Conservation (phyloP, 2,113 vertebrate genomes). For the Cepphus grylle region DNA sequence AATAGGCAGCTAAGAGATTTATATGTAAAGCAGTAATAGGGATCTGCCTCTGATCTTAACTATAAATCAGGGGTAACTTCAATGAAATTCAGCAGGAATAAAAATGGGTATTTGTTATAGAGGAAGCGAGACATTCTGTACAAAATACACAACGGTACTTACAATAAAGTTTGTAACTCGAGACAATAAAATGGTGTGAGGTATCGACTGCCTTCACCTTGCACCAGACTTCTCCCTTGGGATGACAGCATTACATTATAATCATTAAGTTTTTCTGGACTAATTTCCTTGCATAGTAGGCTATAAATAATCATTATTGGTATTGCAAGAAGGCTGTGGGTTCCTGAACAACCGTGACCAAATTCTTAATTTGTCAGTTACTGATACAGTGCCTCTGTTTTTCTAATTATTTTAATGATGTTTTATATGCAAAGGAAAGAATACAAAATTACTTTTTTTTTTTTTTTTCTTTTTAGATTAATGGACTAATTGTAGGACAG, state of each 20-base stretch:
- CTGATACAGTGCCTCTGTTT: slow-evolving; percentile 8
- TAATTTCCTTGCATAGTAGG: slow-evolving; percentile 13
- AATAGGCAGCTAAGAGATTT: neutral
- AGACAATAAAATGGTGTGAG: neutral
- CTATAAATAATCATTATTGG: slow-evolving; percentile 45
- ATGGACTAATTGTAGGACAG: neutral
- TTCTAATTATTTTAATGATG: slow-evolving; percentile 14
- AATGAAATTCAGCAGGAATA: neutral
- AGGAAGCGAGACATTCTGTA: neutral
- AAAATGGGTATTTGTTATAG: neutral
- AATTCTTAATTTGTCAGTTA: slow-evolving; percentile 35
- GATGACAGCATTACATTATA: neutral
- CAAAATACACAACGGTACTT: neutral
- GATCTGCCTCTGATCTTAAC: neutral
- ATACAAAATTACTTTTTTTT: neutral
- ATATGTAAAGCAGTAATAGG: neutral
- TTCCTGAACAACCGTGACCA: neutral
- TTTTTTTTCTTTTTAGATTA: neutral
- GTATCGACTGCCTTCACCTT: neutral
- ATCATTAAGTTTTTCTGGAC: slow-evolving; percentile 5
- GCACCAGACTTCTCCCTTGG: neutral
- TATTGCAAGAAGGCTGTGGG: neutral
- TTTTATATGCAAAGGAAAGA: neutral
- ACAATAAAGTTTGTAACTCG: neutral
- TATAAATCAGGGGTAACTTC: neutral